A percentile compares a stretch with the other conserved stretches of the same genome.
phyloP scores from a whole-genome alignment of 30 jellyfish, hydroid and myxozoan genomes.

The Aurelia aurita region DNA sequence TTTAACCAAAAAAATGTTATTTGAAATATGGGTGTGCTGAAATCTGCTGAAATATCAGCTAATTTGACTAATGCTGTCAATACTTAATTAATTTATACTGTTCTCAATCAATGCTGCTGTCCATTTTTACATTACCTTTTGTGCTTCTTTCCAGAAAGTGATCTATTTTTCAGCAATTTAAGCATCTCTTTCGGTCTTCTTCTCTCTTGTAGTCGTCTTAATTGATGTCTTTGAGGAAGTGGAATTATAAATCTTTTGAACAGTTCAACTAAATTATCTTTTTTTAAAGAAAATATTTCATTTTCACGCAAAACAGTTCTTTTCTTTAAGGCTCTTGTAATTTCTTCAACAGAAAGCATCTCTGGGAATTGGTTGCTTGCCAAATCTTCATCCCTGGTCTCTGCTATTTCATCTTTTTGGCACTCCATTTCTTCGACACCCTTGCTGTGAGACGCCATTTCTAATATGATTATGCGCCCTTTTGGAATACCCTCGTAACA shows the following conservation, averaged over 20 bases:
- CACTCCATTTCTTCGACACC: no score
- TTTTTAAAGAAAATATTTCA: neutral
- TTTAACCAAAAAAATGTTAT: no score
- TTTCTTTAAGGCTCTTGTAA: neutral
- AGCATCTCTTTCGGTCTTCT: slow-evolving; percentile 19
- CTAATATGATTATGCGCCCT: no score
- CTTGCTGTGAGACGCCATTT: no score
- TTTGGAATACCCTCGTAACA: no score
- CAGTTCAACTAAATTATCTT: slow-evolving; percentile 29
- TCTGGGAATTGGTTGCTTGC: slow-evolving; percentile 20
- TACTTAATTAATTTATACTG: no score
- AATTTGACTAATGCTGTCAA: no score
- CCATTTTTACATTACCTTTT: neutral
- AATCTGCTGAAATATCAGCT: no score
- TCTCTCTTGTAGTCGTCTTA: neutral
- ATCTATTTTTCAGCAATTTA: neutral
- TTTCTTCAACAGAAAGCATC: slow-evolving; percentile 11
- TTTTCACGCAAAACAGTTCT: no score
- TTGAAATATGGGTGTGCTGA: no score
- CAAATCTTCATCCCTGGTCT: neutral
- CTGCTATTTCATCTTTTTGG: neutral
- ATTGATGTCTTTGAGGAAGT: slow-evolving; percentile 38
- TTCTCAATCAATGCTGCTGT: no score
- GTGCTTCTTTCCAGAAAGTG: neutral
- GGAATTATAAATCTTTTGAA: slow-evolving; percentile 33